Percentiles rank a stretch among this genome's conserved stretches.
These are phyloP conservation scores for Chinchilla lanigera DNA, from an alignment of 2,113 vertebrate genomes.

Conservation along the genomic window DNA sequence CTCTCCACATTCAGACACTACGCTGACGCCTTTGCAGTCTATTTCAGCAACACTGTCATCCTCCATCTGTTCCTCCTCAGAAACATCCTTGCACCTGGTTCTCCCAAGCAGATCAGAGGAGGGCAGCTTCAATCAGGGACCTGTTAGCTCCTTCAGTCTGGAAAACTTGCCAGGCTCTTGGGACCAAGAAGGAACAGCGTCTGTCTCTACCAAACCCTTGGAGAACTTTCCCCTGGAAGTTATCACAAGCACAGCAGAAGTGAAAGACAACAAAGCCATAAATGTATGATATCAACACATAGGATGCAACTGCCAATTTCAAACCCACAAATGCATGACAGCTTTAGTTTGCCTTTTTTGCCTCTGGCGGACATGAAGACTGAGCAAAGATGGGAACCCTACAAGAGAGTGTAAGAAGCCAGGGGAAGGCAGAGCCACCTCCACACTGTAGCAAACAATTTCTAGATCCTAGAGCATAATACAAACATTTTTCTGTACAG, in stretches of 20 bases:
- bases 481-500: slow-evolving; percentile 81
- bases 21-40: slow-evolving; percentile 89
- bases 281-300: slow-evolving; percentile 81
- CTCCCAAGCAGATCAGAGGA: slow-evolving; percentile 89
- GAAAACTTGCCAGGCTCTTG: slow-evolving; percentile 88
- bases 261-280: slow-evolving; percentile 87
- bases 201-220: slow-evolving; percentile 77
- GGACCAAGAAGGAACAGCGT: slow-evolving; percentile 81
- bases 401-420: background rate
- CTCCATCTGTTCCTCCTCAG: slow-evolving; percentile 87
- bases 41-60: slow-evolving; percentile 90
- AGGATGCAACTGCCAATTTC: slow-evolving; percentile 65
- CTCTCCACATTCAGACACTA: slow-evolving; percentile 87
- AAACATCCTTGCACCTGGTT: slow-evolving; percentile 87
- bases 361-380: slow-evolving; percentile 42
- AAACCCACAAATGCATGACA: slow-evolving; percentile 75
- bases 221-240: slow-evolving; percentile 84
- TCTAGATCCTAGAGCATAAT: slow-evolving; percentile 85
- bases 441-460: slow-evolving; percentile 70
- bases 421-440: slow-evolving; percentile 59
- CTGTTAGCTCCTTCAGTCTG: slow-evolving; percentile 87
- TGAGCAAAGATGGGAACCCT: slow-evolving; percentile 49
- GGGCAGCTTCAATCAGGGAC: slow-evolving; percentile 85
- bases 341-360: slow-evolving; percentile 78
- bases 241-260: slow-evolving; percentile 84